A percentile compares a stretch with the other conserved stretches of the same genome.
These are phyloP conservation scores for Neuroterus valhalla DNA, from an alignment of 1,140 invertebrate species.

Conservation along the genomic window DNA sequence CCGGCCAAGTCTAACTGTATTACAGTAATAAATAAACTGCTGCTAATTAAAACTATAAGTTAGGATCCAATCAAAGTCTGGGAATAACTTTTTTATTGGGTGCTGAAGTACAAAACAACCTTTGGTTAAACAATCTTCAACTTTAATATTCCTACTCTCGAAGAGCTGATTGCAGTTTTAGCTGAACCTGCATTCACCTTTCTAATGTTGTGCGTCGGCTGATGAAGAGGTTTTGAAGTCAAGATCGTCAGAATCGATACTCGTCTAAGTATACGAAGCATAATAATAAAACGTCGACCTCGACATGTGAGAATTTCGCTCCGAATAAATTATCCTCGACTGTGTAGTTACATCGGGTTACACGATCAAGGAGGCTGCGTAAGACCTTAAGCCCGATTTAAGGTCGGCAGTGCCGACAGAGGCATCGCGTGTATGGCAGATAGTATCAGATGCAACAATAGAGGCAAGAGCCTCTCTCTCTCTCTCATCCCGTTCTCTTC, in stretches of 20 bases:
- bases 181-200: neutral
- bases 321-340: conserved; percentile 3
- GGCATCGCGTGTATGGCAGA: neutral
- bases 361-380: conserved; percentile 6
- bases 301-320: conserved; percentile 9
- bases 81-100: conserved; percentile 15
- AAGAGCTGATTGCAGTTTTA: neutral
- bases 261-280: neutral
- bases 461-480: neutral
- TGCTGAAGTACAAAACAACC: neutral
- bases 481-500: neutral
- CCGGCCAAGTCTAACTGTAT: neutral
- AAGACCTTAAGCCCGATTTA: neutral
- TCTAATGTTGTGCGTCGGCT: conserved; percentile 1
- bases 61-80: conserved; percentile 2
- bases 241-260: conserved; percentile 4
- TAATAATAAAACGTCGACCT: conserved; percentile 1
- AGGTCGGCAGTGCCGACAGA: neutral
- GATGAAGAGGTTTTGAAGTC: conserved; percentile 20
- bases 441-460: conserved; percentile 20
- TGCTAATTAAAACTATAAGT: neutral
- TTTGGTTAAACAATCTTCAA: neutral
- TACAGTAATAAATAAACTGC: conserved; percentile 2
- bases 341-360: conserved; percentile 1
- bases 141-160: neutral